Percentiles rank a stretch among this genome's conserved stretches.
Evolutionary conservation across 37 sponge, comb jelly and placozoan species (phyloP).

Genomic region (Cliona cf. orientalis): DNA sequence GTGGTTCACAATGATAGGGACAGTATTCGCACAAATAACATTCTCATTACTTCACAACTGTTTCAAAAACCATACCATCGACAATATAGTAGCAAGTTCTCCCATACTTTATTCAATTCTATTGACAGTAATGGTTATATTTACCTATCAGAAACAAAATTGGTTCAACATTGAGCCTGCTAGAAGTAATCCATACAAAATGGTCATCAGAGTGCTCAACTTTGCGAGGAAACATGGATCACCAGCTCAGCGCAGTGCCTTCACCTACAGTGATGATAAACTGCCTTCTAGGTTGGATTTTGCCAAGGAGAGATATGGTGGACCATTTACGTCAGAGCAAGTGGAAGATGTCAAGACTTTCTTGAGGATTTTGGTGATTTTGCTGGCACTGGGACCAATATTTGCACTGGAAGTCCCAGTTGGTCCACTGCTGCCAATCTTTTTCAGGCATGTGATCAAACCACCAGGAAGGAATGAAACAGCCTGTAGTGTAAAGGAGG

Average conservation of each 20-base stretch:
- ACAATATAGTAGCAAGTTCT: background rate
- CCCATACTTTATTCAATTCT: background rate
- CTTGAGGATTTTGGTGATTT: background rate
- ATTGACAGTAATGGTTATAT: background rate
- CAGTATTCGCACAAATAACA: background rate
- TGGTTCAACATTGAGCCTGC: background rate
- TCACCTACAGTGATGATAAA: background rate
- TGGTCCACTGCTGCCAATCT: too few relatives aligned
- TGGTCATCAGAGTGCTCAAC: constrained; percentile 1
- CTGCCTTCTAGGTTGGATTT: background rate
- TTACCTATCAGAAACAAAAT: background rate
- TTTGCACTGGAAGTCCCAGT: background rate
- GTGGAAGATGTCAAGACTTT: constrained; percentile 10
- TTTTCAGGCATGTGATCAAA: background rate
- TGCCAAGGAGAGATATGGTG: constrained; percentile 15
- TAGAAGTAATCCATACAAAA: background rate
- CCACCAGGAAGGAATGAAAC: background rate
- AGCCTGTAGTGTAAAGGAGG: background rate
- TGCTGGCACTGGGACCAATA: background rate
- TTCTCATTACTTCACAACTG: background rate
- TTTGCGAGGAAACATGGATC: background rate
- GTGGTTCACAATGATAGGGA: background rate
- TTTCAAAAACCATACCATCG: background rate
- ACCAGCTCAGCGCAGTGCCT: background rate
- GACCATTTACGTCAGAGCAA: background rate